Evolutionary conservation across 1,140 invertebrate genomes (phyloP), one percentile per base, ranked within the genome.

Genomic region (Lordiphosa collinella): DNA sequence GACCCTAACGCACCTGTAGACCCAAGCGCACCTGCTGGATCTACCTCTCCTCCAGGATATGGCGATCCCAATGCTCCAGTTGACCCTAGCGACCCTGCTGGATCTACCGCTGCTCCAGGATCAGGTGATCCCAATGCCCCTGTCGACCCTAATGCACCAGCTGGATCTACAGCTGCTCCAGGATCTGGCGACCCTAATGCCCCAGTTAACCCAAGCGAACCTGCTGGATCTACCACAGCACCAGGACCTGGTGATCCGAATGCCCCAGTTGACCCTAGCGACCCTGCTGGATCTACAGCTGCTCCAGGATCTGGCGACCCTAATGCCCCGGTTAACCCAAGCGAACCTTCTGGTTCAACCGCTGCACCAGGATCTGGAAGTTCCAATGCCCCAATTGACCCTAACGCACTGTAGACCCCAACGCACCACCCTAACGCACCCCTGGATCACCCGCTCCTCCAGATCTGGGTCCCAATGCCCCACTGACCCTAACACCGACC

Each of bases 1-100:
- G 61, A 50, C 18, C 59, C 63, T 0, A 63, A 52, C 6, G 50
- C 51, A 1, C 58, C 63, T 8, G 63, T 34, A 0, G 49, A 22
- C 7, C 16, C 37, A 1, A 35, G 18, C 0, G 40, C 13, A 8
- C 41, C 48, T 29, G 34, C 66, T 34, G 52, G 56, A 0, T 9
- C 46, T 6, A 14, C 48, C 2, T 46, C 16, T 8, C 48, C 29
- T 0, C 43, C 57, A 9, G 37, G 38, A 7, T 22, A 32, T 0
- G 11, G 48, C 1, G 52, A 36, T 2, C 59, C 0, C 37, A 32
- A 5, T 4, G 25, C 37, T 1, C 16, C 59, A 7, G 53, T n/a
- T n/a, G 52, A 46, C 22, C 44, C 53, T 8, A 50, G 47, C 0
- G 14, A 29, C 3, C 57, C 63, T 2, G 38, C 35, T 8, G 57